Conservation (phyloP, 2,888 invertebrate species). For the Parnassius orleans region DNA sequence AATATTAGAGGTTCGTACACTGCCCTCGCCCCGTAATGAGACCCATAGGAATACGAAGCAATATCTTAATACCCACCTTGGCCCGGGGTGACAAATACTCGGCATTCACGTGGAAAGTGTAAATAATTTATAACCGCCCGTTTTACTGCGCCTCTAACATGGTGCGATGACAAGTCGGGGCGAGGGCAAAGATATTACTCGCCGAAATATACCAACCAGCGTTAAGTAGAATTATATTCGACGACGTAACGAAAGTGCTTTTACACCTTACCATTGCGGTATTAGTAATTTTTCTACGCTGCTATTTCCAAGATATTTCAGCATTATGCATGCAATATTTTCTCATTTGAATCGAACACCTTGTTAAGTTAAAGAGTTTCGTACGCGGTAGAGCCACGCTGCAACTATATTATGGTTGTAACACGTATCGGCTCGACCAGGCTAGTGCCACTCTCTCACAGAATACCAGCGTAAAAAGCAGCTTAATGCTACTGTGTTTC, state of each 20-base stretch:
- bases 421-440: no score
- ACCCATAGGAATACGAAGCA: slow-evolving; percentile 74
- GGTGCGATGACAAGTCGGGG: slow-evolving; percentile 59
- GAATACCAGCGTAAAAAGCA: no score
- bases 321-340: slow-evolving; percentile 33
- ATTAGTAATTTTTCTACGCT: slow-evolving; percentile 50
- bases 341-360: no score
- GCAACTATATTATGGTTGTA: no score
- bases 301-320: slow-evolving; percentile 53
- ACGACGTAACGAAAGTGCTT: slow-evolving; percentile 45
- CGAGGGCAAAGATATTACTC: slow-evolving; percentile 51
- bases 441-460: no score
- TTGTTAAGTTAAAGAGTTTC: no score
- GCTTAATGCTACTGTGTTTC: no score
- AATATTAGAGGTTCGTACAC: slow-evolving; percentile 68
- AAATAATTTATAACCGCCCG: slow-evolving; percentile 75
- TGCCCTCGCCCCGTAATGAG: slow-evolving; percentile 69
- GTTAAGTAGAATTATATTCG: slow-evolving; percentile 63
- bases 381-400: no score
- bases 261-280: slow-evolving; percentile 38
- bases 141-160: slow-evolving; percentile 57
- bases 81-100: slow-evolving; percentile 74
- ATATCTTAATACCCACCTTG: slow-evolving; percentile 76
- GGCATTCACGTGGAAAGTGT: slow-evolving; percentile 69
- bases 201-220: slow-evolving; percentile 42